phyloP scores from a whole-genome alignment of 2,888 invertebrate genomes.

The Arrhopalites spinosus region DNA sequence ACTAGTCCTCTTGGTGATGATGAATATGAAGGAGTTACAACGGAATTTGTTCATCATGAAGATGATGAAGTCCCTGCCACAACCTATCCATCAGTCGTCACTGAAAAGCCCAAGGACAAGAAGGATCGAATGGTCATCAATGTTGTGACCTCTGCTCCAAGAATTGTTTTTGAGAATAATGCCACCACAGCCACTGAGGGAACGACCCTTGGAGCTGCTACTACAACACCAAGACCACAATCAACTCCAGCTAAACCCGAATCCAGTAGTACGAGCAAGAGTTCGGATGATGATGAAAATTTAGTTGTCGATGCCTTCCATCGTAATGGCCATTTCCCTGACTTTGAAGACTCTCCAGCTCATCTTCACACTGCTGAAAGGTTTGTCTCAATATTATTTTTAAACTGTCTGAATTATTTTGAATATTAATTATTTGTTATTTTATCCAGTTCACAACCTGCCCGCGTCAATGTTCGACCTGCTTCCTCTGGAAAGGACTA shows the following conservation, averaged over 20 bases:
- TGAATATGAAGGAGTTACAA: constrained; percentile 45
- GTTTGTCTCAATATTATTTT: no score
- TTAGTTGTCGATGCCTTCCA: constrained; percentile 51
- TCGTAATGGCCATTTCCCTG: constrained; percentile 50
- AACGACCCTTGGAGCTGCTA: constrained; percentile 14
- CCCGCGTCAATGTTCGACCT: constrained; percentile 80
- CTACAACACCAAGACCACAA: constrained; percentile 9
- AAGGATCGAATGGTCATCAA: constrained; percentile 47
- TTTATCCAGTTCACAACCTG: constrained; percentile 65
- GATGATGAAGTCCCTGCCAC: constrained; percentile 40
- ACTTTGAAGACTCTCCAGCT: constrained; percentile 55
- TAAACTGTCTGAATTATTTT: no score
- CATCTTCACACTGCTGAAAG: constrained; percentile 52
- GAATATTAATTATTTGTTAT: no score
- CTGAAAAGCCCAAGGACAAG: constrained; percentile 9
- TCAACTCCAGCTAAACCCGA: neutral
- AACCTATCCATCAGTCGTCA: constrained; percentile 33
- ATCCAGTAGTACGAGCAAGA: neutral
- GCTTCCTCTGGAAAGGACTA: constrained; percentile 89
- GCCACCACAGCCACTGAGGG: constrained; percentile 32
- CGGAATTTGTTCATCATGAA: constrained; percentile 23
- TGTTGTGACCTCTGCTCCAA: constrained; percentile 50
- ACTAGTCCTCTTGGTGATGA: constrained; percentile 34
- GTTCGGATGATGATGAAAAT: constrained; percentile 46
- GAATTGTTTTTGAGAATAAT: constrained; percentile 42